Conservation (phyloP, 2,888 invertebrate species). For the Bombylius discolor region DNA sequence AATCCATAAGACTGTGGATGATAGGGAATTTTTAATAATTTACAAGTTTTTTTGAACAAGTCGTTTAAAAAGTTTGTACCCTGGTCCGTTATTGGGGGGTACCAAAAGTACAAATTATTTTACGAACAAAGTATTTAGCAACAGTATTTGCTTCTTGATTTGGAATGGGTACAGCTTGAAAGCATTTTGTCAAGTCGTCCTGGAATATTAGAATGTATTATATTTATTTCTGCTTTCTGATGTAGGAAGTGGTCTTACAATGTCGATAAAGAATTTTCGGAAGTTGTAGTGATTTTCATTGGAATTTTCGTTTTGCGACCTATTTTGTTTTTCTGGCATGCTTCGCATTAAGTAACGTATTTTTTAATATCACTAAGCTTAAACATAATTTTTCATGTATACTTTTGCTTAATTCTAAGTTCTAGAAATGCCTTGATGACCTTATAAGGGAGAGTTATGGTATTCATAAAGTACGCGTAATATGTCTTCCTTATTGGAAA, state of each 20-base stretch:
- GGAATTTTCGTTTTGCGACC: background rate
- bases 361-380: constrained; percentile 7
- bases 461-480: no score
- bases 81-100: background rate
- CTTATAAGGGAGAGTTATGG: no score
- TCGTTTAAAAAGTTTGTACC: background rate
- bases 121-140: no score
- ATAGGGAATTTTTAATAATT: background rate
- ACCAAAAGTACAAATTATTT: background rate
- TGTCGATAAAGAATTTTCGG: background rate
- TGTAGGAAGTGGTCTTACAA: background rate
- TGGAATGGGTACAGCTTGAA: background rate
- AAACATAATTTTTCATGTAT: constrained; percentile 4
- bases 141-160: no score
- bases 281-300: constrained; percentile 5
- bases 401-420: background rate
- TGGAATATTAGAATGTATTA: background rate
- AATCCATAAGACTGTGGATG: constrained; percentile 18
- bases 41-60: constrained; percentile 14
- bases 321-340: constrained; percentile 4
- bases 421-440: no score
- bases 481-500: no score
- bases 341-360: background rate
- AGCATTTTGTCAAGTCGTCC: background rate
- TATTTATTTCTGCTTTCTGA: background rate